These are phyloP conservation scores for Meloidogyne hapla DNA, from an alignment of 1,140 invertebrate genomes.

Conservation along the genomic window DNA sequence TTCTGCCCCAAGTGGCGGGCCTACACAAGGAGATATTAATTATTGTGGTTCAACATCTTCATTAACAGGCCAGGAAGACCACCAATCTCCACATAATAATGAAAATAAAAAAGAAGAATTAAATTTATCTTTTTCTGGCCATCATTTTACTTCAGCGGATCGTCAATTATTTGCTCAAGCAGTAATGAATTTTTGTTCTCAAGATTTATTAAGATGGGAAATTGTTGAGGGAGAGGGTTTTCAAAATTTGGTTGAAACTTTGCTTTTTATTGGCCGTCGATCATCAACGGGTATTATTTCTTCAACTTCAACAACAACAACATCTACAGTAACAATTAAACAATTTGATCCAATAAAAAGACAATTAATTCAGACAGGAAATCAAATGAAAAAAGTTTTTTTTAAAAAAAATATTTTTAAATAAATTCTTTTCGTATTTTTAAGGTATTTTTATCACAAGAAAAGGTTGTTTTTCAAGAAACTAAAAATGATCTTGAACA, in stretches of 20 bases:
- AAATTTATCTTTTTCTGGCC: constrained; percentile 43
- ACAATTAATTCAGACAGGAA: constrained; percentile 27
- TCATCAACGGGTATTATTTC: constrained; percentile 35
- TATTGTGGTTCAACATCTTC: neutral
- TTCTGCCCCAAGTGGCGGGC: constrained; percentile 13
- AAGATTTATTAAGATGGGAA: constrained; percentile 56
- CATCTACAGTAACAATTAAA: too few species aligned
- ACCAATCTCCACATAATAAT: neutral
- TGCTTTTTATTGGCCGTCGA: constrained; percentile 51
- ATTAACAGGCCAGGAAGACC: neutral
- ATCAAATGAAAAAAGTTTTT: constrained; percentile 14
- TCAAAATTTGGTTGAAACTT: constrained; percentile 56
- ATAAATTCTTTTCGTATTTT: neutral
- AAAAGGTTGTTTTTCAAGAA: constrained; percentile 28
- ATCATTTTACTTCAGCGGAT: constrained; percentile 54
- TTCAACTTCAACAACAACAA: too few species aligned
- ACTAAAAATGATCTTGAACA: constrained; percentile 40
- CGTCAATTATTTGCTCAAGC: constrained; percentile 56
- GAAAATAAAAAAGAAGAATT: neutral
- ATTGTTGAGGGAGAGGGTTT: constrained; percentile 56
- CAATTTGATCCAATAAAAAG: constrained; percentile 31
- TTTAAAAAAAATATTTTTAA: neutral
- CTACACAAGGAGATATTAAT: constrained; percentile 3
- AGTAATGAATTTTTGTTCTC: constrained; percentile 56
- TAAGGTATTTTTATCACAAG: constrained; percentile 33